A percentile compares a stretch with the other conserved stretches of the same genome.
Conservation (phyloP, 2,888 invertebrate species). For the Andrena haemorrhoa region DNA sequence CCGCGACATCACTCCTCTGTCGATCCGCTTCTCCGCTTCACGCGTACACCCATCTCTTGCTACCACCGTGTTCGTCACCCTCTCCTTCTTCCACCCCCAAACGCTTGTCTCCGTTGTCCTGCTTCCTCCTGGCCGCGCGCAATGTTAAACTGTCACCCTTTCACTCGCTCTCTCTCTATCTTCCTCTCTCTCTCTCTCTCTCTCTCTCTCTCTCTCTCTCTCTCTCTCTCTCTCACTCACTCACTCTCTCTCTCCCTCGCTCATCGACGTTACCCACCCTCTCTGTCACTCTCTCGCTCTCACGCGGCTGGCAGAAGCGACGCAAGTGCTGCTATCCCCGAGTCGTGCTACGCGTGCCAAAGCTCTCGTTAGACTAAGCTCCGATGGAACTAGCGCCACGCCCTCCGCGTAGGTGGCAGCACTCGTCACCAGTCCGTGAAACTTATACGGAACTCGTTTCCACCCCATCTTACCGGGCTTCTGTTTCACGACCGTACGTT, state of each 20-base stretch:
- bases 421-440: constrained; percentile 57
- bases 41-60: constrained; percentile 49
- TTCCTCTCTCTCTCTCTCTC: constrained; percentile 1
- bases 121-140: constrained; percentile 11
- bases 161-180: constrained; percentile 8
- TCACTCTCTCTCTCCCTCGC: constrained; percentile 10
- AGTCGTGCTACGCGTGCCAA: constrained; percentile 76
- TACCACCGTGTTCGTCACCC: constrained; percentile 21
- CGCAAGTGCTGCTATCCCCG: constrained; percentile 50
- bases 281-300: constrained; percentile 39
- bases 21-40: constrained; percentile 36
- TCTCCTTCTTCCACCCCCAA: constrained; percentile 31
- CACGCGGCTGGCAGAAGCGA: constrained; percentile 50
- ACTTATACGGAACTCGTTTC: constrained; percentile 28
- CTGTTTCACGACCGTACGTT: constrained; percentile 1
- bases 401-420: constrained; percentile 80
- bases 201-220: constrained; percentile 25
- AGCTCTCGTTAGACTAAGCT: constrained; percentile 79
- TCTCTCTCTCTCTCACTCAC: not conserved
- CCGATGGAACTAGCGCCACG: constrained; percentile 80
- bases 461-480: not conserved
- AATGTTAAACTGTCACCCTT: constrained; percentile 17
- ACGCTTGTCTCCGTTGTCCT: constrained; percentile 18
- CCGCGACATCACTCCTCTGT: constrained; percentile 38
- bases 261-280: not conserved